Percentiles rank a stretch among this genome's conserved stretches.
phyloP scores from a whole-genome alignment of 2,888 invertebrate genomes.

The Pollenia amentaria region DNA sequence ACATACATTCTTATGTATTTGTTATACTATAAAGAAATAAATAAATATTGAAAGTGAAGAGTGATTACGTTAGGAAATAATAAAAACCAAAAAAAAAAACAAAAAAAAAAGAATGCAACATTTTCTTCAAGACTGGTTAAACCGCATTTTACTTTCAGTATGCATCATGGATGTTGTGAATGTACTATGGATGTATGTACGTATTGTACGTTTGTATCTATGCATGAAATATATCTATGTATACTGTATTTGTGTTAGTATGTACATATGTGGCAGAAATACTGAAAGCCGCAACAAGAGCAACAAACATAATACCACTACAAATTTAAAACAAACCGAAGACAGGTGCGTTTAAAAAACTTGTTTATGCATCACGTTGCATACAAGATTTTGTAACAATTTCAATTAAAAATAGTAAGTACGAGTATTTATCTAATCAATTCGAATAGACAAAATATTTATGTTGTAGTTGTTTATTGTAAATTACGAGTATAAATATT shows the following conservation, averaged over 20 bases:
- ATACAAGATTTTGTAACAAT: constrained; percentile 68
- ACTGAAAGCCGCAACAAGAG: constrained; percentile 59
- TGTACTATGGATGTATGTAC: constrained; percentile 4
- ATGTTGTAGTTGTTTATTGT: constrained; percentile 38
- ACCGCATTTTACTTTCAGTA: constrained; percentile 72
- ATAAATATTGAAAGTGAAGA: constrained; percentile 72
- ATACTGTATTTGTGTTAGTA: neutral
- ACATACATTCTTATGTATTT: constrained; percentile 25
- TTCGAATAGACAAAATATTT: constrained; percentile 42
- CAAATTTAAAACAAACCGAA: neutral
- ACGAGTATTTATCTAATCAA: constrained; percentile 61
- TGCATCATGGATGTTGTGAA: constrained; percentile 53
- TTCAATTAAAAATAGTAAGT: constrained; percentile 65
- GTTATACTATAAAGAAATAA: constrained; percentile 59
- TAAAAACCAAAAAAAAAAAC: constrained; percentile 30
- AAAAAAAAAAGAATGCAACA: neutral
- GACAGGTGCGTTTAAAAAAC: constrained; percentile 67
- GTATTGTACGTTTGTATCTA: neutral
- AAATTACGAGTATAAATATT: constrained; percentile 56
- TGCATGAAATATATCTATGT: constrained; percentile 7
- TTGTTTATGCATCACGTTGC: constrained; percentile 61
- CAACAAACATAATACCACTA: constrained; percentile 43
- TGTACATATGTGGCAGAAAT: constrained; percentile 18
- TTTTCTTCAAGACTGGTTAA: constrained; percentile 69
- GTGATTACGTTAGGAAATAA: constrained; percentile 70